Evolutionary conservation across 2,113 vertebrate species (phyloP).

Genomic region (Calonectris borealis): DNA sequence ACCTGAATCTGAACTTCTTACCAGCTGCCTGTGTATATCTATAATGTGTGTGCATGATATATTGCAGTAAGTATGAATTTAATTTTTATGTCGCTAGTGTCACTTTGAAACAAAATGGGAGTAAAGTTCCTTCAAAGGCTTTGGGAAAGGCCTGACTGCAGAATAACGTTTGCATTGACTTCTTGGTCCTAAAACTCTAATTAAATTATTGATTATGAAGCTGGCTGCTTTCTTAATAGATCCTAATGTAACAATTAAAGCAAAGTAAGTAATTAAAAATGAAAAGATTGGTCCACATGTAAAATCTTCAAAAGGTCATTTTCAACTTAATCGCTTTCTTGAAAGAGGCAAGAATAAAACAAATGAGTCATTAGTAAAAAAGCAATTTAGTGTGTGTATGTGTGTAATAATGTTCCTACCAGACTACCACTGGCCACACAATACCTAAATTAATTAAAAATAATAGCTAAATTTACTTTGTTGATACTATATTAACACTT

Average conservation of each 20-base stretch:
- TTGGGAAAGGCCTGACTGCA: constrained; percentile 32
- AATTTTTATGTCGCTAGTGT: not conserved
- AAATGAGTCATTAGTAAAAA: constrained; percentile 49
- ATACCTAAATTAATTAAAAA: constrained; percentile 6
- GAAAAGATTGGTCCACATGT: constrained; percentile 48
- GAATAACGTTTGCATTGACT: constrained; percentile 63
- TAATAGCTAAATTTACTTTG: not conserved
- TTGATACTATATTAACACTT: not conserved
- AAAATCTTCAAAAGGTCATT: constrained; percentile 56
- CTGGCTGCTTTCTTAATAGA: constrained; percentile 63
- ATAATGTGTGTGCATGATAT: not conserved
- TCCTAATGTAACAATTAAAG: constrained; percentile 64
- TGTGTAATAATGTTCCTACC: not conserved
- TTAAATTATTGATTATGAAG: constrained; percentile 70
- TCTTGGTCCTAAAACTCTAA: constrained; percentile 56
- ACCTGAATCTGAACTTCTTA: constrained; percentile 32
- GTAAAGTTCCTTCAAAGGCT: constrained; percentile 34
- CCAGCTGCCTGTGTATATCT: not conserved
- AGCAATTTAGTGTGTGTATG: not conserved
- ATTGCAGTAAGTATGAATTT: not conserved
- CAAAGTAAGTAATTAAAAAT: constrained; percentile 67
- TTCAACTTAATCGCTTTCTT: constrained; percentile 42
- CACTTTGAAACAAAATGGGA: constrained; percentile 51
- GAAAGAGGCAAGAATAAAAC: constrained; percentile 22
- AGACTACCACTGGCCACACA: constrained; percentile 4